Conservation (phyloP, 2,113 vertebrate species). For the Apteryx owenii region DNA sequence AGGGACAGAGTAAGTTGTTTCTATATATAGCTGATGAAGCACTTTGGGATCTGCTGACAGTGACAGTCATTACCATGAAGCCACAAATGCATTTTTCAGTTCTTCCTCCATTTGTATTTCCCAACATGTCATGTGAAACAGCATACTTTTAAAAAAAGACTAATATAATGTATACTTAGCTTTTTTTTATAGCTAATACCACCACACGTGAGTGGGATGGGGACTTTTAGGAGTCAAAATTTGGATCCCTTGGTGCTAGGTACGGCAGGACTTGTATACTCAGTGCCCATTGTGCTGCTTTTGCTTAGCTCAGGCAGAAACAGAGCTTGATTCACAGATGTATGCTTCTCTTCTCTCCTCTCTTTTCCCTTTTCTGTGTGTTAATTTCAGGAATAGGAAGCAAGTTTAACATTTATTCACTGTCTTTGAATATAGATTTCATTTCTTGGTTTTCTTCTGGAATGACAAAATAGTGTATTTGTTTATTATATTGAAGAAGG, state of each 20-base stretch:
- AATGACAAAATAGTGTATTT: neutral
- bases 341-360: neutral
- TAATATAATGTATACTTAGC: neutral
- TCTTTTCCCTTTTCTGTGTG: neutral
- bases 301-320: neutral
- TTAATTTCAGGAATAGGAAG: neutral
- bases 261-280: neutral
- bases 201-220: neutral
- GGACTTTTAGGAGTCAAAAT: neutral
- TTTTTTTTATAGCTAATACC: neutral
- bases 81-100: neutral
- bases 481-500: neutral
- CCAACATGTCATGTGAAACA: neutral
- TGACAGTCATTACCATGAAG: conserved; percentile 28
- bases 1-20: neutral
- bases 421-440: neutral
- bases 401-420: neutral
- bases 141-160: neutral
- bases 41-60: neutral
- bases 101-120: neutral
- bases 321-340: neutral
- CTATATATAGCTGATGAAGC: conserved; percentile 64
- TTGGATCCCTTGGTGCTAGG: neutral
- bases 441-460: neutral
- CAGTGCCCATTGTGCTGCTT: neutral